Base-by-base conservation (phyloP, 2,888 invertebrate genomes). In the Phlogophora meticulosa region DNA sequence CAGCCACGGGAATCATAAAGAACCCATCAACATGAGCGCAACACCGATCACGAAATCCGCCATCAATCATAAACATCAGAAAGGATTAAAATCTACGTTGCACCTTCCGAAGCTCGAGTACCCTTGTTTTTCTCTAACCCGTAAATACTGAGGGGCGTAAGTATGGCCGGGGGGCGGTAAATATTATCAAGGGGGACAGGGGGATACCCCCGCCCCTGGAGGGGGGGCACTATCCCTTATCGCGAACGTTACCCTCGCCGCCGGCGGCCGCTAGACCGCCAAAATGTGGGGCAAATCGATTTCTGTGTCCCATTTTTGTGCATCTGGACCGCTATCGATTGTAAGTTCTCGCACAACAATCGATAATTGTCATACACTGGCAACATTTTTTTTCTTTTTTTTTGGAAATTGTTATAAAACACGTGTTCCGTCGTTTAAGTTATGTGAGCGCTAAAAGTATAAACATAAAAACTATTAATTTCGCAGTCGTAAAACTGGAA, bases 51-150 rank as follows among this genome's bases (percentile, higher is more conserved):
- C 93, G 86, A 93, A 95, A 95, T 95, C 94, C 94, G 92, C 91
- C 95, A 95, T 95, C 95, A 94, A 95, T 95, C 95, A 95, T 93
- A 95, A 94, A 94, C 95, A 94, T 95, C 95, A 94, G 93, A 94
- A 95, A 94, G 95, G 95, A 95, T 95, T 95, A 95, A 94, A 95
- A 95, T 95, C 94, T 93, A 94, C 95, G 95, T 94, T 95, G 95
- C 95, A 95, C 95, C 95, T 95, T 94, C 94, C 90, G 91, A 92
- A 93, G 93, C 93, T 94, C 92, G 93, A 94, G 94, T 95, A 94
- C 95, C 95, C 95, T 95, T 95, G 95, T 95, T 95, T 95, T 95
- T 95, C 95, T 95, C 94, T 93, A 94, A 94, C 92, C 95, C 95
- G 95, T 94, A 95, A 95, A 95, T 95, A 94, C 94, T 93, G 92